A percentile compares a stretch with the other conserved stretches of the same genome.
These are phyloP conservation scores for Anhinga anhinga DNA, from an alignment of 2,113 vertebrate genomes.

Conservation along the genomic window DNA sequence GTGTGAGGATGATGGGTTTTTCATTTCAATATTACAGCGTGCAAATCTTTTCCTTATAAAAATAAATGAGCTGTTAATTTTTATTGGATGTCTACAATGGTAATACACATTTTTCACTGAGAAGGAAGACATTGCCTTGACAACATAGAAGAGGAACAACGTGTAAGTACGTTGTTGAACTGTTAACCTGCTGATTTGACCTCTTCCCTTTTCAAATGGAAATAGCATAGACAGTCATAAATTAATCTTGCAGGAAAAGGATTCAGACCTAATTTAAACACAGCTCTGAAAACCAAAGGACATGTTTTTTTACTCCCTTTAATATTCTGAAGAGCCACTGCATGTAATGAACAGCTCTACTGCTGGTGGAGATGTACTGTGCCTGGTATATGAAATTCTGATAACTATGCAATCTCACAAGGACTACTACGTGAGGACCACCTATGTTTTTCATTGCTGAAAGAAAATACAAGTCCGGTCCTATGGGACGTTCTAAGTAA, in stretches of 20 bases:
- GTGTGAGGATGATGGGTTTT: neutral
- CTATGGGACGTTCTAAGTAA: neutral
- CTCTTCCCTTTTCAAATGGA: neutral
- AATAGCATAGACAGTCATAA: neutral
- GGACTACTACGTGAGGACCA: neutral
- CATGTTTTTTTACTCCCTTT: neutral
- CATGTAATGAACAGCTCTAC: neutral
- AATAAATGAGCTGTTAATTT: conserved; percentile 24
- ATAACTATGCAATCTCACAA: neutral
- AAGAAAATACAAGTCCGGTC: neutral
- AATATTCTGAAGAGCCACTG: neutral
- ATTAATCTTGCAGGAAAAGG: neutral
- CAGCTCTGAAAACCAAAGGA: neutral
- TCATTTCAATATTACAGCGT: neutral
- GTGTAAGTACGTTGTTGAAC: neutral
- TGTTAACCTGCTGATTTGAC: neutral
- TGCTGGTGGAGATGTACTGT: neutral
- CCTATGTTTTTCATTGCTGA: neutral
- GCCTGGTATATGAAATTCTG: neutral
- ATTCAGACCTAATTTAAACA: neutral
- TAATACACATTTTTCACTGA: neutral
- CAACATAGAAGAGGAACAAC: neutral
- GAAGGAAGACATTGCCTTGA: neutral
- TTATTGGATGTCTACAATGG: neutral
- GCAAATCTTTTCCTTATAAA: neutral